A percentile compares a stretch with the other conserved stretches of the same genome.
Evolutionary conservation across 2,888 invertebrate genomes (phyloP).

Genomic region (Thera britannica): DNA sequence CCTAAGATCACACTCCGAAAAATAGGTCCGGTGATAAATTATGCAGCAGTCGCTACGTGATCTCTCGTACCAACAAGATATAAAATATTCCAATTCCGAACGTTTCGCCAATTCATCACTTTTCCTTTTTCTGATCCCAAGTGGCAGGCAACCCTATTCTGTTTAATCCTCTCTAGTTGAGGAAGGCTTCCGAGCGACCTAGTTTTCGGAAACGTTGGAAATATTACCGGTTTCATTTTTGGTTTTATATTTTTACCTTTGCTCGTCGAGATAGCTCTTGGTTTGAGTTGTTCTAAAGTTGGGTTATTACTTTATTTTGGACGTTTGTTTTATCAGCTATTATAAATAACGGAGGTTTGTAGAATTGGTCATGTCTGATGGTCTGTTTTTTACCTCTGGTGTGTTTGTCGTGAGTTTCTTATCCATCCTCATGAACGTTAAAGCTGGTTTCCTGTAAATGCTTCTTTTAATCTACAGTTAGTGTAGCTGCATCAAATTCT

Average conservation of each 20-base stretch:
- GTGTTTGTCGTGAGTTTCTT: neutral
- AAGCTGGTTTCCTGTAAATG: slow-evolving; percentile 6
- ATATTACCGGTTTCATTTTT: slow-evolving; percentile 46
- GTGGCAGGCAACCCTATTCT: slow-evolving; percentile 41
- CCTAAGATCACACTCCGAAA: slow-evolving; percentile 5
- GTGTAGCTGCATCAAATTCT: slow-evolving; percentile 11
- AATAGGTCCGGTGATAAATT: slow-evolving; percentile 20
- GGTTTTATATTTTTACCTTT: slow-evolving; percentile 41
- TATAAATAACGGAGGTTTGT: neutral
- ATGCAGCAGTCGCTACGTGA: slow-evolving; percentile 31
- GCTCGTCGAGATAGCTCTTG: slow-evolving; percentile 23
- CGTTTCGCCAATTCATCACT: slow-evolving; percentile 39
- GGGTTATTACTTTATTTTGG: slow-evolving; percentile 10
- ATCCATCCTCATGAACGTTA: neutral
- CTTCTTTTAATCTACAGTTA: slow-evolving; percentile 16
- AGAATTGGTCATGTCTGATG: neutral
- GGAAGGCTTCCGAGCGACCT: slow-evolving; percentile 47
- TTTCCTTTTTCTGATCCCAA: slow-evolving; percentile 27
- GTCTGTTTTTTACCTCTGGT: neutral
- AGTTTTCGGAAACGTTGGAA: slow-evolving; percentile 48
- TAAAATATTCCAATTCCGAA: slow-evolving; percentile 27
- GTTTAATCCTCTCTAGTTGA: slow-evolving; percentile 42
- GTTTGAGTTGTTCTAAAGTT: slow-evolving; percentile 9
- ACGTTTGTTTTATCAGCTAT: slow-evolving; percentile 3
- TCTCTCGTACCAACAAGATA: slow-evolving; percentile 22